Evolutionary conservation across 2,113 vertebrate species (phyloP), one percentile per base, ranked within the genome.

Genomic region (Ammodytes dubius): DNA sequence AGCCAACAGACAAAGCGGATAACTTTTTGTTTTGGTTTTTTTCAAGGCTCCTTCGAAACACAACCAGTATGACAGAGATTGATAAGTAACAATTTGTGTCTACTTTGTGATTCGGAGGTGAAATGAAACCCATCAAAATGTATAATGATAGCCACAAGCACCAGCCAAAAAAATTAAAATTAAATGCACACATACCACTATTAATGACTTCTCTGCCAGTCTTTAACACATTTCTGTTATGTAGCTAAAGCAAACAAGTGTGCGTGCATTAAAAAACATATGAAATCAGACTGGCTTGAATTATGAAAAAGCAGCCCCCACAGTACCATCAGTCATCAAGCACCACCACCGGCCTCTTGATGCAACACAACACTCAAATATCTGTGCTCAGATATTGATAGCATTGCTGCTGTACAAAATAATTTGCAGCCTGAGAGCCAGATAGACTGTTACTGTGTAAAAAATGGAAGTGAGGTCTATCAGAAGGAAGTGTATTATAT

Each of bases 401-500:
- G 79, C 50, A 64, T 70, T 75, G 80, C 90, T 43, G 49, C 80
- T 82, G 84, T 75, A 83, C 1, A 27, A 79, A 85, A 81, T 76
- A 87, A 81, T 88, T 84, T 77, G 64, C 43, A 84, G 82, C 60
- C 72, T 13, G 81, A 71, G 76, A 82, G 84, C 61, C 27, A 83
- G 70, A 57, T 14, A 76, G 70, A 35, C 65, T 75, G 81, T 56
- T 77, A 78, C 81, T 89, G 82, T 89, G 89, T 85, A 88, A 90
- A 90, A 83, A 27, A 27, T 27, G 81, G 82, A 90, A 74, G 77
- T 52, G 75, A 75, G 82, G 68, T 76, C 84, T 70, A 80, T 92
- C 86, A 83, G 27, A 86, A 83, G 83, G 85, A 87, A 77, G 88
- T 83, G 84, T 81, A 88, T 94, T 82, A 87, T 83, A 89, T 82